Conservation (phyloP, 2,797 vertebrate genomes). For the Decapterus maruadsi region DNA sequence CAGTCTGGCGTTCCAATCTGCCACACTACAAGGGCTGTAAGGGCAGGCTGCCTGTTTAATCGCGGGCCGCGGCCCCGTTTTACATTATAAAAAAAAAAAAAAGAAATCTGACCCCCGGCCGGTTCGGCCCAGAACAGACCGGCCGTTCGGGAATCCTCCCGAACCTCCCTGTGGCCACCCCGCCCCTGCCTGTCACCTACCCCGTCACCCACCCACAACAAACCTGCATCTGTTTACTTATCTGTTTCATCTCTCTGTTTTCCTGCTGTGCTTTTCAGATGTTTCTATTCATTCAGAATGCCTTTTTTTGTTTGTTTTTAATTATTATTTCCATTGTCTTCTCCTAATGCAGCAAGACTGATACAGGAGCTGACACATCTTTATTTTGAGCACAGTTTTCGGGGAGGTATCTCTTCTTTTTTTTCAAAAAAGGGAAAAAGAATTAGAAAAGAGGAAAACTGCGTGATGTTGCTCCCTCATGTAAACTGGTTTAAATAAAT, state of each 20-base stretch:
- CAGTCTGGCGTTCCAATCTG: no score
- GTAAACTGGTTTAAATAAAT: constrained; percentile 78
- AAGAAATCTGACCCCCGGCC: no score
- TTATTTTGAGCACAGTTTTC: constrained; percentile 50
- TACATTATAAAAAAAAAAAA: no score
- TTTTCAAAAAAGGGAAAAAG: constrained; percentile 7
- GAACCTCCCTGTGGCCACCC: no score
- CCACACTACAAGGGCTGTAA: no score
- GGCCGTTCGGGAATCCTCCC: no score
- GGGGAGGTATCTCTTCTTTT: constrained; percentile 27
- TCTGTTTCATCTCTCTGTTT: constrained; percentile 1
- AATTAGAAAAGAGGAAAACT: constrained; percentile 56
- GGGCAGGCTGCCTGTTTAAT: no score
- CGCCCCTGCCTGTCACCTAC: no score
- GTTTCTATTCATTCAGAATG: constrained; percentile 2
- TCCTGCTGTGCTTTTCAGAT: not conserved
- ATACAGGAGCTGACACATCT: constrained; percentile 18
- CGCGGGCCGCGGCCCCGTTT: no score
- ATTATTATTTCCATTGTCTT: constrained; percentile 6
- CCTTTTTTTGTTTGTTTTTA: constrained; percentile 2
- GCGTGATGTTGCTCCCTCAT: constrained; percentile 61
- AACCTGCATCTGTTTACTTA: not conserved
- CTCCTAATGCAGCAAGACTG: not conserved
- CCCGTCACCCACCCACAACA: not conserved
- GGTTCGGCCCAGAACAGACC: no score